phyloP scores from a whole-genome alignment of 2,113 vertebrate genomes.

The Passer montanus region DNA sequence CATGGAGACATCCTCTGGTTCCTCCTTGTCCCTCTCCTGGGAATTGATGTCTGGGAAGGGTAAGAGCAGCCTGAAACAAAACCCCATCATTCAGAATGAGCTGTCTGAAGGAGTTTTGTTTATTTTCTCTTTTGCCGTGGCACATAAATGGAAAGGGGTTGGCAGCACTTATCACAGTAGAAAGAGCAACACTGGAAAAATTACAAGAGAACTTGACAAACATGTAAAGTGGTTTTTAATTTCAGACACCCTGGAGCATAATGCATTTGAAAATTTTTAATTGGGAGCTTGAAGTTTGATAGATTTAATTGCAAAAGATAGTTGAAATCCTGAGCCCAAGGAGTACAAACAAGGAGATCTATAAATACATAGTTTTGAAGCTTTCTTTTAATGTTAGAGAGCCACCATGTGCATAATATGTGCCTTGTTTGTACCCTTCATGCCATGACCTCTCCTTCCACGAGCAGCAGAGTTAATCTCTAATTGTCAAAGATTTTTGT shows the following conservation, averaged over 20 bases:
- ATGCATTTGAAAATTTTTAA: conserved; percentile 60
- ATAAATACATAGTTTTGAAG: background rate
- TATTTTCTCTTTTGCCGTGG: background rate
- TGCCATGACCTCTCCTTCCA: conserved; percentile 2
- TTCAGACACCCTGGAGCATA: conserved; percentile 53
- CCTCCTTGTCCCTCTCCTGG: background rate
- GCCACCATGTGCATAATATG: conserved; percentile 33
- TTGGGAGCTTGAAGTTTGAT: conserved; percentile 60
- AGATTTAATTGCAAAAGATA: conserved; percentile 59
- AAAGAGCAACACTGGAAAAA: conserved; percentile 26
- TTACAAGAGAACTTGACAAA: conserved; percentile 33
- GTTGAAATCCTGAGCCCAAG: conserved; percentile 13
- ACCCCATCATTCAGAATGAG: background rate
- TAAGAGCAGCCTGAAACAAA: background rate
- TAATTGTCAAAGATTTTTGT: background rate
- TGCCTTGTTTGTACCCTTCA: background rate
- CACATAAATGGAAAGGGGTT: background rate
- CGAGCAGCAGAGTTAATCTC: background rate
- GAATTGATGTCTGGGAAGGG: background rate
- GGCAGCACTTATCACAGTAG: conserved; percentile 26
- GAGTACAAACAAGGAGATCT: background rate
- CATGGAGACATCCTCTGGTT: accelerated
- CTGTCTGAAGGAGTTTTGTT: background rate
- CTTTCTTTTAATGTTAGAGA: conserved; percentile 60
- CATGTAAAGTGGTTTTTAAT: conserved; percentile 50